Conservation (phyloP, 2,797 vertebrate genomes). For the Danio kyathit region DNA sequence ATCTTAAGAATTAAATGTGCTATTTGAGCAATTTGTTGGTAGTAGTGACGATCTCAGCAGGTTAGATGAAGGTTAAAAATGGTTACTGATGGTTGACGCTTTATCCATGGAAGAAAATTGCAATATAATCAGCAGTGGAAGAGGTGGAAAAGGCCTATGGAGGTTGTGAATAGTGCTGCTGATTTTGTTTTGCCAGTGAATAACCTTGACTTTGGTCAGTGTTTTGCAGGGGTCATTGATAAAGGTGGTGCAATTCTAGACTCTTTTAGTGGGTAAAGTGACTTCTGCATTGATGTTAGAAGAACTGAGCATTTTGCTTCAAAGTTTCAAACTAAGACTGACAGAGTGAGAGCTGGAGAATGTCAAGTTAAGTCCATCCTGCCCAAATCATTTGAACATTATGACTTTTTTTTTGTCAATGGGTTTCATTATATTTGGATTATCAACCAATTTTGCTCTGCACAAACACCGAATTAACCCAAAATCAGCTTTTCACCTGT, state of each 20-base stretch:
- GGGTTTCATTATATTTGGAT: neutral
- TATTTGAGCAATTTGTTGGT: too few relatives aligned
- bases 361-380: slow-evolving; percentile 3
- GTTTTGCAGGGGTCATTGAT: neutral
- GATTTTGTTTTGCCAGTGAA: neutral
- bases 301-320: slow-evolving; percentile 6
- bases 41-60: neutral
- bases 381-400: slow-evolving; percentile 5
- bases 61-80: neutral
- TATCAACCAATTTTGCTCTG: neutral
- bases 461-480: neutral
- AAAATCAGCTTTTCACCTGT: neutral
- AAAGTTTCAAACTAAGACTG: neutral
- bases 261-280: neutral
- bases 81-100: neutral
- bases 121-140: neutral
- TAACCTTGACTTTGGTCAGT: neutral
- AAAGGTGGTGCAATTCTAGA: neutral
- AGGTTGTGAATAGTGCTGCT: neutral
- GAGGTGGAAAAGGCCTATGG: neutral
- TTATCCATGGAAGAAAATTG: neutral
- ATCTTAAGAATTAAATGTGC: too few relatives aligned
- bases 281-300: slow-evolving; percentile 7
- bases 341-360: neutral
- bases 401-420: neutral